These are phyloP conservation scores for Sebastes dallii DNA, from an alignment of 2,797 vertebrate genomes.

Conservation along the genomic window DNA sequence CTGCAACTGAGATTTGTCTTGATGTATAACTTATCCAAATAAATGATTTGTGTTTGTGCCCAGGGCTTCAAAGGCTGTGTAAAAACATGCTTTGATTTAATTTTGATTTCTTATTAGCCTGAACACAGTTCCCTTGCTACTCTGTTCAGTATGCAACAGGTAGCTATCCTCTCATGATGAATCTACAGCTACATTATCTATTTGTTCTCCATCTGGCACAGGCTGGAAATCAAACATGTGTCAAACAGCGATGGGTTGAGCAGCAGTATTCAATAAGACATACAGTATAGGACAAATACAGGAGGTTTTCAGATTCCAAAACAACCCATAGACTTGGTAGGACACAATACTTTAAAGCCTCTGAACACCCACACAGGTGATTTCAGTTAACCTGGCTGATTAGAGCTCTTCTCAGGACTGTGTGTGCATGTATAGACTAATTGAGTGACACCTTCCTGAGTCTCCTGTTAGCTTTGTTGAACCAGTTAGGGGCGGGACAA, in stretches of 20 bases:
- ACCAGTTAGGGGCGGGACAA: no score
- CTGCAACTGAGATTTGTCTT: not conserved
- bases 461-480: no score
- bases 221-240: not conserved
- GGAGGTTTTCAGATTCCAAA: not conserved
- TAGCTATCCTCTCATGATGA: not conserved
- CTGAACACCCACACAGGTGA: no score
- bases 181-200: not conserved
- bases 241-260: not conserved
- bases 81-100: not conserved
- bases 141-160: conserved; percentile 15
- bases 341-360: not conserved
- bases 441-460: no score
- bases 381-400: no score
- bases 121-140: not conserved
- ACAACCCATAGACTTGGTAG: not conserved
- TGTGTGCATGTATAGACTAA: no score
- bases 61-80: not conserved
- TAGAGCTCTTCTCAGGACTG: no score
- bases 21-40: not conserved
- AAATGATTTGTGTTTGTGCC: not conserved
- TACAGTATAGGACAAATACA: not conserved
- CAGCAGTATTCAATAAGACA: not conserved
- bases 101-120: not conserved
- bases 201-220: not conserved